Base-by-base conservation (phyloP, 35 echinoderm and acorn worm genomes). In the Ophioderma brevispina region DNA sequence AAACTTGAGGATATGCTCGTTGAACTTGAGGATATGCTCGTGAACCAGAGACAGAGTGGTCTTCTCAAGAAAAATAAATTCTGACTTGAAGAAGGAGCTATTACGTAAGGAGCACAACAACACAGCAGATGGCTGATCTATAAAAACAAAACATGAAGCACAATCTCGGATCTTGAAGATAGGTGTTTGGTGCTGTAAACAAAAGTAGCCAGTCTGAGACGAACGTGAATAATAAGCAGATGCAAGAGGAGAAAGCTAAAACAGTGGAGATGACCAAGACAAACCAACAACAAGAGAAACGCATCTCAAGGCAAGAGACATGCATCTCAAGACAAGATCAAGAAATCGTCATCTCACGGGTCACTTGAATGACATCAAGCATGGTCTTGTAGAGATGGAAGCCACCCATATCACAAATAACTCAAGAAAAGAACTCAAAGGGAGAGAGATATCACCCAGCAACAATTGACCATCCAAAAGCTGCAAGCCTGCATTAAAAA, bases 1-100 rank as follows among this genome's bases (percentile, higher is more conserved):
- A n/a, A n/a, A n/a, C n/a, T n/a, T n/a, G n/a, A n/a, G n/a, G n/a
- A n/a, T n/a, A n/a, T n/a, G n/a, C n/a, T n/a, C n/a, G n/a, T n/a
- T n/a, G 59, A 70, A 70, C 59, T 70, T 70, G 59, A 70, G n/a
- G 59, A 70, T 70, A n/a, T n/a, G n/a, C n/a, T n/a, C n/a, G n/a
- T n/a, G n/a, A n/a, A n/a, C n/a, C n/a, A n/a, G n/a, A n/a, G n/a
- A 70, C 4, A 25, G 59, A 70, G n/a, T 70, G 59, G 59, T 70
- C 59, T 30, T 70, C n/a, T 70, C 59, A 70, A 30, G 23, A 6
- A 70, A 25, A 25, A 3, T 3, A 15, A 2, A 70, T 25, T 70
- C 59, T 13, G 28, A 70, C 15, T 70, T 70, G 23, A 70, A 70
- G n/a, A 1, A 70, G 28, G 59, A 25, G 17, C n/a, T 70, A 25